Conservation (phyloP, 2,888 invertebrate genomes). For the Ganaspis brasiliensis region DNA sequence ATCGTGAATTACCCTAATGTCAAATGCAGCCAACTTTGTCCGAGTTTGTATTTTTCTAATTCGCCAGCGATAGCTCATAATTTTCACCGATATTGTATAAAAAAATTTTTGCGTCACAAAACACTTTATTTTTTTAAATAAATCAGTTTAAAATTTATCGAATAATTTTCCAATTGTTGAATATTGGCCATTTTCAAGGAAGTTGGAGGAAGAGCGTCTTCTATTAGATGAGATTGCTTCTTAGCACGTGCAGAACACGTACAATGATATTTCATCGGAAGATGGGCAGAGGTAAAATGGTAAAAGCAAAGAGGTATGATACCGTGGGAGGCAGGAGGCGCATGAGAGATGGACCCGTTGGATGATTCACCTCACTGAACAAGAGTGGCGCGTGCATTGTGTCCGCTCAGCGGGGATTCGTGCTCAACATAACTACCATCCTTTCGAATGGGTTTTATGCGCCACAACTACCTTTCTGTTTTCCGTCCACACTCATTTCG, state of each 20-base stretch:
- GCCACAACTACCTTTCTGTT: neutral
- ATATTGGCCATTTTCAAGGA: neutral
- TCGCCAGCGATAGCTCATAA: no score
- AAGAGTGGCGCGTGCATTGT: constrained; percentile 39
- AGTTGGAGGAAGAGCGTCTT: no score
- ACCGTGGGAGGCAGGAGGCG: constrained; percentile 8
- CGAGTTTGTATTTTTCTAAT: no score
- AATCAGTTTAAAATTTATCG: no score
- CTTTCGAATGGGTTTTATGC: constrained; percentile 10
- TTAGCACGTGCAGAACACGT: constrained; percentile 11
- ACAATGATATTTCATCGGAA: constrained; percentile 9
- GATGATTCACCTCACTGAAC: constrained; percentile 23
- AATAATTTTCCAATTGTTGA: no score
- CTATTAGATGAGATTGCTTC: constrained; percentile 3
- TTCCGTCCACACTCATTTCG: constrained; percentile 11
- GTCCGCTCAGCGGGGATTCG: constrained; percentile 35
- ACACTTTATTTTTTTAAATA: no score
- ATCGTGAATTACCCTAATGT: no score
- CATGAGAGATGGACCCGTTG: constrained; percentile 26
- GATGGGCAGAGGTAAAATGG: constrained; percentile 23
- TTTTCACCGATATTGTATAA: no score
- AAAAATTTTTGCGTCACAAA: no score
- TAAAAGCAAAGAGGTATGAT: constrained; percentile 27
- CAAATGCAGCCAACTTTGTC: no score
- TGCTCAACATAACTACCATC: constrained; percentile 32